Evolutionary conservation across 1,140 invertebrate genomes (phyloP).

Genomic region (Akabosia matsudoensis): DNA sequence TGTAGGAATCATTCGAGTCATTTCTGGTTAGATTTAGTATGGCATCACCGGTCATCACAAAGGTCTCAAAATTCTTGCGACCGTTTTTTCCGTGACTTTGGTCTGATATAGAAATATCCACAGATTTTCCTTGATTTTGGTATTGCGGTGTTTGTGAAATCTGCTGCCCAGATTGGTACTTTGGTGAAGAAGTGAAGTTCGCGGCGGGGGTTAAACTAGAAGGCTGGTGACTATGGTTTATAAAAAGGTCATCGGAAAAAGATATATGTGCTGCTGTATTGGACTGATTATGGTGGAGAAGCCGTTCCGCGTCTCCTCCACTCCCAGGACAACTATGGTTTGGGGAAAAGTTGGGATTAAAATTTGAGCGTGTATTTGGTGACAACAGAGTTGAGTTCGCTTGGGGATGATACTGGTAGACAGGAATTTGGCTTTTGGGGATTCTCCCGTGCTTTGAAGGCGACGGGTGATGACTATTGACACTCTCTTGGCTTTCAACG

Average conservation of each 20-base stretch:
- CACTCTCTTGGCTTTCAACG: slow-evolving; percentile 28
- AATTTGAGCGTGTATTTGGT: slow-evolving; percentile 2
- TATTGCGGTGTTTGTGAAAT: background rate
- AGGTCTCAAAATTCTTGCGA: slow-evolving; percentile 70
- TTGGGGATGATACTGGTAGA: slow-evolving; percentile 25
- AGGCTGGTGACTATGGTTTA: slow-evolving; percentile 35
- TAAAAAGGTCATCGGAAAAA: slow-evolving; percentile 44
- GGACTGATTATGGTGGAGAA: background rate
- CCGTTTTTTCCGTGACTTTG: background rate
- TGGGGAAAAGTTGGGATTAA: slow-evolving; percentile 2
- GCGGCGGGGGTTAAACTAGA: slow-evolving; percentile 11
- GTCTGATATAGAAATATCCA: background rate
- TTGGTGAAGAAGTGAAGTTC: background rate
- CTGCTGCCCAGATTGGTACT: background rate
- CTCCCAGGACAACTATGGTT: background rate
- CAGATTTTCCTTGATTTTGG: slow-evolving; percentile 24
- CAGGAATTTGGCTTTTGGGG: slow-evolving; percentile 33
- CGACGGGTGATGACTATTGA: slow-evolving; percentile 25
- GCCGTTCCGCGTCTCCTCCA: background rate
- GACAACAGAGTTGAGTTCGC: background rate
- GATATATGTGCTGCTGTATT: slow-evolving; percentile 35
- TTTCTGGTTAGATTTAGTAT: slow-evolving; percentile 80
- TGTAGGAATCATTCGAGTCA: slow-evolving; percentile 42
- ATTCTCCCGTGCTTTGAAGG: slow-evolving; percentile 28
- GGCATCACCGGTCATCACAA: slow-evolving; percentile 95